phyloP scores from a whole-genome alignment of 2,113 vertebrate species.

The Cavia aperea region DNA sequence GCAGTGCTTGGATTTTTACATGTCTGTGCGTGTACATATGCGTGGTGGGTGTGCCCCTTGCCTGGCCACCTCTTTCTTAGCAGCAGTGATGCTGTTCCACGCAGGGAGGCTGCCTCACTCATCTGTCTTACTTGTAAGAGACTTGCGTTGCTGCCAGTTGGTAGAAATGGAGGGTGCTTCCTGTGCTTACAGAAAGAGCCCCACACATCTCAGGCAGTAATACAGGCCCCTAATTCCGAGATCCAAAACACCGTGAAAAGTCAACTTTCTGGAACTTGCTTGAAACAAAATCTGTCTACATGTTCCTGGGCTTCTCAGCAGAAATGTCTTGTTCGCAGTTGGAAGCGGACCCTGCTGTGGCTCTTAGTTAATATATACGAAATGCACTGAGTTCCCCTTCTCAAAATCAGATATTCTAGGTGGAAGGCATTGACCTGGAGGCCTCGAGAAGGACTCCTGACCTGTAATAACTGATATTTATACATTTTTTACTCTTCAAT shows the following conservation, averaged over 20 bases:
- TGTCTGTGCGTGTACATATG: fast-evolving
- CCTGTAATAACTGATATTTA: fast-evolving
- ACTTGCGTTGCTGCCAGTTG: neutral
- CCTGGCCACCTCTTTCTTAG: no score
- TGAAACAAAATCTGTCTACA: neutral
- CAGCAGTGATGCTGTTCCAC: no score
- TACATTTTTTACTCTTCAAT: neutral
- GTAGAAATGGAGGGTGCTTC: neutral
- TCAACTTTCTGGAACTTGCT: neutral
- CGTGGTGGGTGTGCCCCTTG: neutral
- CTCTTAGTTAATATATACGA: fast-evolving
- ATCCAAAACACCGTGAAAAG: neutral
- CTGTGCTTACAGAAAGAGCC: no score
- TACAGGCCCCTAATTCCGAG: neutral
- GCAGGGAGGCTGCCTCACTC: fast-evolving
- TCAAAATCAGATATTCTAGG: neutral
- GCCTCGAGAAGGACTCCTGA: neutral
- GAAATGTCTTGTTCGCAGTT: neutral
- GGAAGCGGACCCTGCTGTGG: neutral
- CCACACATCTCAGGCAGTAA: neutral
- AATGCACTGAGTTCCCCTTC: neutral
- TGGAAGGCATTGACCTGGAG: neutral
- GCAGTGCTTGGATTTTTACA: neutral
- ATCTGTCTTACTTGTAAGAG: neutral
- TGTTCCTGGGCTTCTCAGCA: neutral